Conservation (phyloP, 2,113 vertebrate species). For the Pangasianodon hypophthalmus region DNA sequence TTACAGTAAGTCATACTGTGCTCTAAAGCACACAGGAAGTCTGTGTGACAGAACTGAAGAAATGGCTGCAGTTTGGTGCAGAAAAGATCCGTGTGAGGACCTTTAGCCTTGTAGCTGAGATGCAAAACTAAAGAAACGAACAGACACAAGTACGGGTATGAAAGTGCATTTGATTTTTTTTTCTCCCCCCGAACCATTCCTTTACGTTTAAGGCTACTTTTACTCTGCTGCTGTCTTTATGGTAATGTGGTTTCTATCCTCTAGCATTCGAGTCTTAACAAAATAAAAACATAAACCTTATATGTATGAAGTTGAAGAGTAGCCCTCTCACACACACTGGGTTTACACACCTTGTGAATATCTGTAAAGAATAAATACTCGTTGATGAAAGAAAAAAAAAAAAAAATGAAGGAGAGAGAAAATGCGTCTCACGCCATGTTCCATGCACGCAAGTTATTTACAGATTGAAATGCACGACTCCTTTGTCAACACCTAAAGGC, state of each 20-base stretch:
- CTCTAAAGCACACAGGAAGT: too few relatives aligned
- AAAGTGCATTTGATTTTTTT: not conserved
- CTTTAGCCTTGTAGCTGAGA: not conserved
- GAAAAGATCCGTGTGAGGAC: too few relatives aligned
- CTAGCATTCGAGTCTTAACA: not conserved
- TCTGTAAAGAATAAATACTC: slow-evolving; percentile 99
- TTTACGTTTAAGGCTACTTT: slow-evolving; percentile 23
- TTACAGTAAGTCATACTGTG: too few relatives aligned
- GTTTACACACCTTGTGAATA: slow-evolving; percentile 75
- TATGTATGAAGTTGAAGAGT: not conserved
- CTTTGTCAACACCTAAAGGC: slow-evolving; percentile 75
- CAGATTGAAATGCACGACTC: slow-evolving; percentile 96
- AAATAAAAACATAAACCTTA: not conserved
- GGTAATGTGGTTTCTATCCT: slow-evolving; percentile 5
- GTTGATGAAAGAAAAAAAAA: slow-evolving; percentile 86
- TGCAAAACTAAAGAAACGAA: not conserved
- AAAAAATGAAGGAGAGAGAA: slow-evolving; percentile 94
- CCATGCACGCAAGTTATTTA: slow-evolving; percentile 98
- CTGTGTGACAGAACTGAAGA: not conserved
- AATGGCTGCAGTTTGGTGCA: not conserved
- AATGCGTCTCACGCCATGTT: slow-evolving; percentile 86
- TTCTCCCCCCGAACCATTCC: too few relatives aligned
- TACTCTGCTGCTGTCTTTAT: not conserved
- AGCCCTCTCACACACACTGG: slow-evolving; percentile 70
- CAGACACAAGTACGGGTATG: not conserved